These are phyloP conservation scores for Bovichtus diacanthus DNA, from an alignment of 2,797 vertebrate genomes.

Conservation along the genomic window DNA sequence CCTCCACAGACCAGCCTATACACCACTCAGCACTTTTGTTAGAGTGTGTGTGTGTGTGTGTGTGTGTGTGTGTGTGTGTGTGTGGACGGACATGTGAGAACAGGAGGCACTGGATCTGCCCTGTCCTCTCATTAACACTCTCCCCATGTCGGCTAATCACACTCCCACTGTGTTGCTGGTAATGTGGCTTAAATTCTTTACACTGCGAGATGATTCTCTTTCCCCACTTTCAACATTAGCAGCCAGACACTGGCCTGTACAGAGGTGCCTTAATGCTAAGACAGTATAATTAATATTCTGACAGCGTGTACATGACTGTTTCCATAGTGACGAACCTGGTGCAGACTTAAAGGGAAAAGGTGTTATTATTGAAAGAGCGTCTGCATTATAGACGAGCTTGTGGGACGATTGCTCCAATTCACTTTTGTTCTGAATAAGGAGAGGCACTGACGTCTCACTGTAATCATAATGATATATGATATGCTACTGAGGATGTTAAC, in stretches of 20 bases:
- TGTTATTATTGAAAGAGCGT: conserved; percentile 23
- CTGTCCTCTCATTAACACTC: conserved; percentile 78
- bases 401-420: conserved; percentile 16
- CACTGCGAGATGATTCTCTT: conserved; percentile 7
- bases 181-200: conserved; percentile 44
- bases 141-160: conserved; percentile 76
- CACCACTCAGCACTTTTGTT: conserved; percentile 62
- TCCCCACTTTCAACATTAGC: conserved; percentile 17
- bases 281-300: conserved; percentile 61
- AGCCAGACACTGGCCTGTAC: conserved; percentile 18
- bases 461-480: conserved; percentile 1
- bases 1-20: conserved; percentile 48
- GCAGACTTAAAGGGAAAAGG: conserved; percentile 38
- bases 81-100: conserved; percentile 27
- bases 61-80: not conserved
- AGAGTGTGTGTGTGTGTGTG: conserved; percentile 3
- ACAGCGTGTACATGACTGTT: conserved; percentile 52
- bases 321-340: conserved; percentile 60
- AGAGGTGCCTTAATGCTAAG: conserved; percentile 26
- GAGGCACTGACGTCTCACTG: not conserved
- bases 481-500: not conserved
- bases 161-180: conserved; percentile 61
- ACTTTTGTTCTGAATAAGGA: conserved; percentile 18
- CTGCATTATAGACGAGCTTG: conserved; percentile 10
- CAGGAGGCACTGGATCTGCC: conserved; percentile 52